Conservation (phyloP, 2,113 vertebrate species). For the Gorsachius goisagi region DNA sequence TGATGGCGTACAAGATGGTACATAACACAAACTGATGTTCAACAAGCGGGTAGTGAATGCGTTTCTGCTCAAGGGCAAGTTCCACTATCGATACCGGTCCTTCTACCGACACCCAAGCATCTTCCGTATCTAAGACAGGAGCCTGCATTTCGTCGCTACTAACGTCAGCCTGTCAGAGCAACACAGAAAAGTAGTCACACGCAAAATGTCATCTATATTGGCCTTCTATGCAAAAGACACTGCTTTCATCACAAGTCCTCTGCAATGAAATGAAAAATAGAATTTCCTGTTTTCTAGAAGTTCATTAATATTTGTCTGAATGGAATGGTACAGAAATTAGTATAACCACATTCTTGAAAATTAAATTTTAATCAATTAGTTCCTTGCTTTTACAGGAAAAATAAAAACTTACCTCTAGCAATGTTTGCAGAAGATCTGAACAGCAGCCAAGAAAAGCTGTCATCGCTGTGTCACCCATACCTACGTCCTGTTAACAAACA, state of each 20-base stretch:
- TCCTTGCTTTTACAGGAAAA: background rate
- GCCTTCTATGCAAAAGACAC: background rate
- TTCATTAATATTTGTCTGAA: background rate
- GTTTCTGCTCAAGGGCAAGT: constrained; percentile 91
- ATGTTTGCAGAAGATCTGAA: constrained; percentile 88
- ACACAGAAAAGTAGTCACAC: background rate
- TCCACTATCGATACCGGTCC: constrained; percentile 90
- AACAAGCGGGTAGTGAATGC: constrained; percentile 90
- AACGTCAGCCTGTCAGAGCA: constrained; percentile 81
- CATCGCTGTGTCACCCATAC: constrained; percentile 90
- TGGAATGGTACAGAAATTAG: background rate
- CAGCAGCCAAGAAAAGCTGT: constrained; percentile 90
- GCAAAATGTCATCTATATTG: fast-evolving
- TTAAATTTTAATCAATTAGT: background rate
- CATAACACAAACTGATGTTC: constrained; percentile 92
- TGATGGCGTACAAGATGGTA: constrained; percentile 79
- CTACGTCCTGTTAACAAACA: constrained; percentile 84
- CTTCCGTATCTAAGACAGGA: constrained; percentile 85
- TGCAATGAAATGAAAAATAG: background rate
- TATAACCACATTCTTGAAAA: background rate
- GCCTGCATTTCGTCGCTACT: constrained; percentile 82
- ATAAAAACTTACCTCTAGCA: constrained; percentile 88
- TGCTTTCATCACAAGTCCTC: background rate
- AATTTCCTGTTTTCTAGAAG: fast-evolving
- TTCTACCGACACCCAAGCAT: constrained; percentile 84